Base-by-base conservation (phyloP, 2,113 vertebrate species). In the Nettapus auritus region DNA sequence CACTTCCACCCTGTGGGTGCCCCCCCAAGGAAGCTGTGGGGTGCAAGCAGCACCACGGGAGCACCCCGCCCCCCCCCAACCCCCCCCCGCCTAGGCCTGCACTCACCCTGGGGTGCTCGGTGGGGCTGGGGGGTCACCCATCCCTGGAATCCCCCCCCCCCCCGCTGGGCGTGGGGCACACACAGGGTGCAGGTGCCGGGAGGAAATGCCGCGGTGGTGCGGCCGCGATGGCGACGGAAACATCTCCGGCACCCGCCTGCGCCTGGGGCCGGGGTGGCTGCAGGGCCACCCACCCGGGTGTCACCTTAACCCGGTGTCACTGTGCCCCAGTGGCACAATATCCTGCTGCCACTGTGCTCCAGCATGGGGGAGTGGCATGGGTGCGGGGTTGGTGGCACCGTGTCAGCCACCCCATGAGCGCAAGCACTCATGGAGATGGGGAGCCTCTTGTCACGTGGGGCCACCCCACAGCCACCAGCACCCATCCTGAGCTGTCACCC, bases 121-220 rank as follows among this genome's bases (percentile, higher is more conserved):
- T 11, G 20, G 8, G 17, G 69, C 6, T 10, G 38, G 36, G 64
- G 40, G 48, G 17, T n/a, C 33, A 28, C 48, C 48, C 50, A 21
- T 7, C 18, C 18, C 34, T 31, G 3, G 16, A 34, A 14, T 13
- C 40, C 53, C 26, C 40, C 40, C 53, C 26, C 28, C 40, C 26
- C 28, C 18, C 29, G 19, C 5, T 8, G 3, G 29, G 19, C 12
- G 13, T 4, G 26, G 56, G 25, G 17, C 17, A 0, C 0, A 20
- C 9, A 10, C 1, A 4, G 62, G 69, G 68, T 38, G 69, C 82
- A 40, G 62, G 73, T 78, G 59, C 16, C 4, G 28, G 69, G 52
- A 74, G 67, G 69, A 85, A 93, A 75, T 2, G 71, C 21, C 1
- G 56, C 1, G 23, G 34, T 3, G 40, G n/a, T 9, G 52, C 4